phyloP scores from a whole-genome alignment of 2,888 invertebrate species.

The Ceriagrion tenellum region DNA sequence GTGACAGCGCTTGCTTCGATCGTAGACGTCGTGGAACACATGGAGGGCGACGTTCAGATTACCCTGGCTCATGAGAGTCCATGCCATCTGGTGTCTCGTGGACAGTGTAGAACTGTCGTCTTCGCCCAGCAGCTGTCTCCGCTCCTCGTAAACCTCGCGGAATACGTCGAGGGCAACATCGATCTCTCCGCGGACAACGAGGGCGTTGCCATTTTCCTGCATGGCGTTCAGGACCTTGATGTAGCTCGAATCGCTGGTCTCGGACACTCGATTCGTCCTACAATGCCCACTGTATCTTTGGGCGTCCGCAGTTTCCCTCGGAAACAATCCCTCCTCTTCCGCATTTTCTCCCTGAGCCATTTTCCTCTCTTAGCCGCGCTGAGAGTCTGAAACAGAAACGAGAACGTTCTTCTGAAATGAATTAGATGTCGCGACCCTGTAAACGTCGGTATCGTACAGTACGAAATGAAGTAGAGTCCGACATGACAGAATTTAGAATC shows the following conservation, averaged over 20 bases:
- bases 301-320: neutral
- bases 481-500: no score
- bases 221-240: neutral
- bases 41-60: neutral
- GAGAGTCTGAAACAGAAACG: neutral
- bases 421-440: no score
- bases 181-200: neutral
- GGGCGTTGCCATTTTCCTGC: neutral
- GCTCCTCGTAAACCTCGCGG: neutral
- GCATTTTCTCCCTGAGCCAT: neutral
- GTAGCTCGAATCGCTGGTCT: neutral
- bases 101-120: neutral
- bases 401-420: neutral
- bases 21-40: neutral
- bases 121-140: neutral
- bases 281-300: neutral
- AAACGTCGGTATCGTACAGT: no score
- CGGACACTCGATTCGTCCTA: neutral
- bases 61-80: constrained; percentile 10
- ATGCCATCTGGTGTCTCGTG: neutral
- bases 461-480: no score
- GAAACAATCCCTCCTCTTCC: neutral
- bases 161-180: constrained; percentile 5
- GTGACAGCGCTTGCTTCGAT: neutral
- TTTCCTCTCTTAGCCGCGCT: neutral